Evolutionary conservation across 2,888 invertebrate genomes (phyloP).

Genomic region (Pinctada fucata): DNA sequence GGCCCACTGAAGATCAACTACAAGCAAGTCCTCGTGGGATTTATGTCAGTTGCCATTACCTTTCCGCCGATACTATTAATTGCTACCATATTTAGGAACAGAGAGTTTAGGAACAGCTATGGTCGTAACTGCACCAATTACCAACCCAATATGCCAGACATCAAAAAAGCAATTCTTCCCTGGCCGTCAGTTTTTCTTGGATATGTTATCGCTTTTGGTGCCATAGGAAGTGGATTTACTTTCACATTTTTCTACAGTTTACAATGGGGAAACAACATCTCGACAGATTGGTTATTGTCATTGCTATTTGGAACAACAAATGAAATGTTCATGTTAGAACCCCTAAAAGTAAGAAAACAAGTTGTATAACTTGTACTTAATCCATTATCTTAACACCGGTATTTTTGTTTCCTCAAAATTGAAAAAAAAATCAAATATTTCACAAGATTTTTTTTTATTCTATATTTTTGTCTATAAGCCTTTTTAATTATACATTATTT

Average conservation of each 20-base stretch:
- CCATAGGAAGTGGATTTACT: slow-evolving; percentile 70
- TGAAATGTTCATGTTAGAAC: slow-evolving; percentile 40
- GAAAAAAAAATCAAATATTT: too few relatives aligned
- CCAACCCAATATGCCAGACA: neutral
- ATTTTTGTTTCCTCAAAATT: too few relatives aligned
- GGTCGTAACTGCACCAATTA: neutral
- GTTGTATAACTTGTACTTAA: neutral
- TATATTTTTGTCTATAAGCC: too few relatives aligned
- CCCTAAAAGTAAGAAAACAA: slow-evolving; percentile 42
- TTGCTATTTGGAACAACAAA: slow-evolving; percentile 46
- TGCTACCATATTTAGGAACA: slow-evolving; percentile 21
- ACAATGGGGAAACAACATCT: slow-evolving; percentile 72
- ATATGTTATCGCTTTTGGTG: slow-evolving; percentile 6
- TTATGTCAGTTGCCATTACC: slow-evolving; percentile 4
- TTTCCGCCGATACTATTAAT: slow-evolving; percentile 14
- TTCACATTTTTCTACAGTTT: slow-evolving; percentile 75
- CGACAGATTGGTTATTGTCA: slow-evolving; percentile 71
- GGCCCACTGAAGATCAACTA: slow-evolving; percentile 21
- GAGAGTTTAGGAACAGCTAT: neutral
- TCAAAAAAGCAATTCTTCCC: slow-evolving; percentile 6
- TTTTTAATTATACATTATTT: too few relatives aligned
- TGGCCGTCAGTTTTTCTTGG: slow-evolving; percentile 20
- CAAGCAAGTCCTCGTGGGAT: slow-evolving; percentile 22
- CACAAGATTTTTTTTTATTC: too few relatives aligned
- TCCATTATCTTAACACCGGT: too few relatives aligned